These are phyloP conservation scores for Aurelia coerulea DNA, from an alignment of 30 jellyfish, hydroid and myxozoan species.

Conservation along the genomic window DNA sequence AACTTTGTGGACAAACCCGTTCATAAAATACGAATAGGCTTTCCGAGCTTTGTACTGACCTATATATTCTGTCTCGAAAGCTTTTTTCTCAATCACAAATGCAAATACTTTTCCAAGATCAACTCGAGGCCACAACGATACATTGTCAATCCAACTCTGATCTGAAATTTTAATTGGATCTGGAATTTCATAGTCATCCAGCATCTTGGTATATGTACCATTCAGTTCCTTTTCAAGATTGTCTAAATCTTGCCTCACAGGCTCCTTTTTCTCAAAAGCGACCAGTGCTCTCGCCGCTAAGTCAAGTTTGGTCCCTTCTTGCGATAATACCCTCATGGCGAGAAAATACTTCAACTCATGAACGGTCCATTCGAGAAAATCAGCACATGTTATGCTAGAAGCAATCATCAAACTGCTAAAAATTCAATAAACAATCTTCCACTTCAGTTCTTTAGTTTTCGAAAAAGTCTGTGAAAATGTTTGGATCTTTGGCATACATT, in stretches of 20 bases:
- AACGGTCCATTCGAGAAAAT: no score
- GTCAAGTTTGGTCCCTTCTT: constrained; percentile 38
- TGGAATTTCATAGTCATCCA: constrained; percentile 10
- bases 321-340: constrained; percentile 21
- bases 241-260: constrained; percentile 21
- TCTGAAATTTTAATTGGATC: constrained; percentile 36
- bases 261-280: constrained; percentile 28
- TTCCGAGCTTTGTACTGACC: constrained; percentile 74
- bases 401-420: no score
- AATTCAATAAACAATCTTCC: no score
- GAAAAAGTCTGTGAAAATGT: no score
- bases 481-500: no score
- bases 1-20: constrained; percentile 68
- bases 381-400: no score
- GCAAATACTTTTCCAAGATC: constrained; percentile 48
- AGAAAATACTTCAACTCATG: background rate
- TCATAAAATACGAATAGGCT: constrained; percentile 69
- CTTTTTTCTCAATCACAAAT: constrained; percentile 12
- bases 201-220: constrained; percentile 1
- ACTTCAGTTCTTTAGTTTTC: no score
- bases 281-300: constrained; percentile 62
- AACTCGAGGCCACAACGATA: constrained; percentile 54
- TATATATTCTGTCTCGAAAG: constrained; percentile 47
- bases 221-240: constrained; percentile 15
- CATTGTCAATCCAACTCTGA: constrained; percentile 33